phyloP scores from a whole-genome alignment of 2,797 vertebrate species.

The Enteromius afrohamiltoni region DNA sequence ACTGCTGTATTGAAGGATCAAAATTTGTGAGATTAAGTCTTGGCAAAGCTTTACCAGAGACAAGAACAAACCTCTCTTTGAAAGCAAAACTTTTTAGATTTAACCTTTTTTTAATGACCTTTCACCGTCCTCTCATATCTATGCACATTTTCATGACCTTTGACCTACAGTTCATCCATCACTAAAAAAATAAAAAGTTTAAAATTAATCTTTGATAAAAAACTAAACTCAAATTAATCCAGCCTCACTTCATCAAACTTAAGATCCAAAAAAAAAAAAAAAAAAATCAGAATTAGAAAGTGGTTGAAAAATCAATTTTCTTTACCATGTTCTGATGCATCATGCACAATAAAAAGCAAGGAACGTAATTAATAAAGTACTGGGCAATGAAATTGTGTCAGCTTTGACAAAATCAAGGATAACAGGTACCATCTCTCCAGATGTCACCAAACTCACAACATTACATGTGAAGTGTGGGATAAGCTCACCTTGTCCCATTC shows the following conservation, averaged over 20 bases:
- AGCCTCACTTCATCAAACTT: neutral
- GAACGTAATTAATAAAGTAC: too few species aligned
- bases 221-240: neutral
- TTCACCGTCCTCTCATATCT: neutral
- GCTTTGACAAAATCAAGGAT: neutral
- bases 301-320: too few species aligned
- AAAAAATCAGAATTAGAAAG: neutral
- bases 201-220: neutral
- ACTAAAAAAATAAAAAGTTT: too few species aligned
- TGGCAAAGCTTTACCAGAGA: neutral
- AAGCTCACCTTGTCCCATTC: constrained; percentile 99
- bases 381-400: neutral
- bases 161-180: neutral
- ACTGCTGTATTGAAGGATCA: neutral
- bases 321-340: neutral
- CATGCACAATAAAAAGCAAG: neutral
- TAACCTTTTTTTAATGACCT: neutral
- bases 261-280: neutral
- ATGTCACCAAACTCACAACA: neutral
- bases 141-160: neutral
- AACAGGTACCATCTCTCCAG: neutral
- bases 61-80: neutral
- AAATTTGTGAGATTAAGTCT: neutral
- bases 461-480: neutral
- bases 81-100: neutral